A percentile compares a stretch with the other conserved stretches of the same genome.
Evolutionary conservation across 1,140 invertebrate species (phyloP).

Genomic region (Monochamus saltuarius): DNA sequence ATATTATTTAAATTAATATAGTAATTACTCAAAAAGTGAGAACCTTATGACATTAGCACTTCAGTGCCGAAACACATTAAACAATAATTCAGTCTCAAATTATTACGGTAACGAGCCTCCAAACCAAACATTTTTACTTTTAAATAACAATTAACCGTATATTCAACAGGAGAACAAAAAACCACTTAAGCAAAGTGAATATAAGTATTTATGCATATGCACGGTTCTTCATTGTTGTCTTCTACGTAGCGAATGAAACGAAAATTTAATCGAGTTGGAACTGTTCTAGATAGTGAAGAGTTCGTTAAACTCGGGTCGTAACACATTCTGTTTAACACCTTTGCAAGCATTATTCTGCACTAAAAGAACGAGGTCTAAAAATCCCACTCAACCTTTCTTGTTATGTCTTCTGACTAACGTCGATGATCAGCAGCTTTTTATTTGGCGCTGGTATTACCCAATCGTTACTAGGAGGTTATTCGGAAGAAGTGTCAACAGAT

Average conservation of each 20-base stretch:
- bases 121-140: background rate
- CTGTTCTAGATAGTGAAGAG: conserved; percentile 32
- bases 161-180: conserved; percentile 1
- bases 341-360: conserved; percentile 18
- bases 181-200: background rate
- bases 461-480: too few relatives aligned
- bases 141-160: background rate
- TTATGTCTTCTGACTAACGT: too few relatives aligned
- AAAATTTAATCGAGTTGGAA: conserved; percentile 33
- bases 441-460: too few relatives aligned
- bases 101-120: background rate
- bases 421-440: too few relatives aligned
- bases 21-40: too few relatives aligned
- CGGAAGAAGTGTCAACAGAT: too few relatives aligned
- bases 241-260: conserved; percentile 28
- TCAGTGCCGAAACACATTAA: background rate
- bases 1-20: too few relatives aligned
- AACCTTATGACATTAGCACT: background rate
- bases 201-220: background rate
- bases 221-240: conserved; percentile 1
- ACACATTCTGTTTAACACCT: conserved; percentile 32
- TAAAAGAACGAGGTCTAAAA: conserved; percentile 28
- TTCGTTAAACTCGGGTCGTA: conserved; percentile 32
- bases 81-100: background rate
- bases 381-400: conserved; percentile 9